Conservation (phyloP, 2,797 vertebrate genomes). For the Lutjanus campechanus region DNA sequence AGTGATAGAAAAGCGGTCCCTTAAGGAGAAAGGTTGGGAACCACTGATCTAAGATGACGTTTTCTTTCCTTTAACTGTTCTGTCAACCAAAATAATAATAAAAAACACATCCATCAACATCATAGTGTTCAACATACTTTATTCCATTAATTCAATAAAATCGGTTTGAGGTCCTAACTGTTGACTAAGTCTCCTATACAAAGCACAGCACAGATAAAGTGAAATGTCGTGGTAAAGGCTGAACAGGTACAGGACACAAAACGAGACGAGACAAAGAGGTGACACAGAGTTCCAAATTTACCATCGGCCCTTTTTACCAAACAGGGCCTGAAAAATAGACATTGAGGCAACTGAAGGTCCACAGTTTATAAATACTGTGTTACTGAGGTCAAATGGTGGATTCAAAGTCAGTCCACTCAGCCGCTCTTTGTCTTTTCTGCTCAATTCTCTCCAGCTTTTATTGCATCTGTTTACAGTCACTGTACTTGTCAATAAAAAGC, state of each 20-base stretch:
- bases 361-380: constrained; percentile 34
- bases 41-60: background rate
- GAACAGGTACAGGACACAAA: constrained; percentile 57
- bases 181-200: constrained; percentile 59
- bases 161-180: constrained; percentile 70
- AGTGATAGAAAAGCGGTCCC: no score
- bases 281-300: constrained; percentile 45
- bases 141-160: constrained; percentile 76
- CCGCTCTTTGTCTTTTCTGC: constrained; percentile 28
- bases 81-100: constrained; percentile 15
- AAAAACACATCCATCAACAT: constrained; percentile 1
- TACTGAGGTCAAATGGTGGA: constrained; percentile 59
- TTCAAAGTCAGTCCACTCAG: constrained; percentile 19
- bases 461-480: constrained; percentile 53
- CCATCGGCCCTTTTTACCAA: constrained; percentile 29
- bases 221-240: constrained; percentile 61
- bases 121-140: constrained; percentile 75
- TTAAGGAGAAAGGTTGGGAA: no score
- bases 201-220: constrained; percentile 72
- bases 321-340: constrained; percentile 56
- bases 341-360: constrained; percentile 57
- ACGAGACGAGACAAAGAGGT: constrained; percentile 53
- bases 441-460: constrained; percentile 39
- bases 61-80: background rate
- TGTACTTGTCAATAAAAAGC: constrained; percentile 45